These are phyloP conservation scores for Hapalemur alaotrensis DNA, from an alignment of 2,797 vertebrate species.

Conservation along the genomic window DNA sequence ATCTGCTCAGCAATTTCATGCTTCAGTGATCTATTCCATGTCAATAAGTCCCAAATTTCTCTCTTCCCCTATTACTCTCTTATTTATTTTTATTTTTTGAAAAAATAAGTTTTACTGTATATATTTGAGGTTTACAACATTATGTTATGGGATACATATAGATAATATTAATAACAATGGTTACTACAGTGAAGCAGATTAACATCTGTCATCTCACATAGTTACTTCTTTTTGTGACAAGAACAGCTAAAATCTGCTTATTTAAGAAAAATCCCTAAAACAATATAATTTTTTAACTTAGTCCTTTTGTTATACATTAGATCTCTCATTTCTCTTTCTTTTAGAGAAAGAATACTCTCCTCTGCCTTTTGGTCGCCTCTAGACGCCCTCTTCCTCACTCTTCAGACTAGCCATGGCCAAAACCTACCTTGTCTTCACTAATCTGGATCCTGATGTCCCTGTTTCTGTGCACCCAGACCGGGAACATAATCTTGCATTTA, in stretches of 20 bases:
- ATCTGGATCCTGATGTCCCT: neutral
- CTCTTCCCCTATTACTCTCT: neutral
- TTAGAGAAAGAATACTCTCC: neutral
- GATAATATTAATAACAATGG: neutral
- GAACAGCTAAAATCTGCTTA: neutral
- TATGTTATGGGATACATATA: neutral
- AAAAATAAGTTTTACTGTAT: neutral
- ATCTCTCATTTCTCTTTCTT: neutral
- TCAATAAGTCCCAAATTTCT: neutral
- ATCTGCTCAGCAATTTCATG: neutral
- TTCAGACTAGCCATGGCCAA: neutral
- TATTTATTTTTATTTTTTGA: neutral
- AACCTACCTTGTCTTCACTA: neutral
- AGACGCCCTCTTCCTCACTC: neutral
- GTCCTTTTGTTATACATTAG: neutral
- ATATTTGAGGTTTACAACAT: neutral
- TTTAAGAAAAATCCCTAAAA: neutral
- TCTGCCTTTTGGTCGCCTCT: neutral
- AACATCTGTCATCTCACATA: neutral
- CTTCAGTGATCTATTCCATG: neutral
- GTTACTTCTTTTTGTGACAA: neutral
- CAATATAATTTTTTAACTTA: neutral
- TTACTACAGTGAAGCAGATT: neutral
- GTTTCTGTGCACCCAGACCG: neutral
- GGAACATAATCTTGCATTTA: neutral